Evolutionary conservation across 2,797 vertebrate genomes (phyloP).

Genomic region (Rhinichthys osculus): DNA sequence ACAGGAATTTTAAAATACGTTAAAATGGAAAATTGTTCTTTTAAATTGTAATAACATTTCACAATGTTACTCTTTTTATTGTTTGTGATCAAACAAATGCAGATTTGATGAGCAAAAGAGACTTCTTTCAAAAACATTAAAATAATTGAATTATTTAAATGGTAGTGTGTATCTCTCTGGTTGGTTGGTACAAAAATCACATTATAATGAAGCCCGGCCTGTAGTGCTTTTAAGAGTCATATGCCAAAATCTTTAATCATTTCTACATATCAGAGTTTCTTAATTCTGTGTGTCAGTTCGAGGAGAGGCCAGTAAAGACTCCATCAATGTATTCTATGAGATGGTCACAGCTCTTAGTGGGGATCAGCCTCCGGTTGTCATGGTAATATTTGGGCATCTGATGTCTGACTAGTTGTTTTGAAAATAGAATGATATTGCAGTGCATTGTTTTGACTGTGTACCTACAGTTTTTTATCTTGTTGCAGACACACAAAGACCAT

Average conservation of each 20-base stretch:
- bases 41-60: too few species aligned
- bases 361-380: conserved; percentile 88
- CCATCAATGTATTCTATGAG: conserved; percentile 82
- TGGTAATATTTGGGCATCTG: conserved; percentile 74
- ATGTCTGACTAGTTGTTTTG: neutral
- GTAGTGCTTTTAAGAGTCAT: neutral
- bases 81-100: too few species aligned
- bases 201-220: neutral
- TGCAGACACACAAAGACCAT: conserved; percentile 78
- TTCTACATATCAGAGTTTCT: conserved; percentile 50
- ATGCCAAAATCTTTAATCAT: neutral
- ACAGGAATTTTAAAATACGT: too few species aligned
- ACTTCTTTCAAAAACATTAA: neutral
- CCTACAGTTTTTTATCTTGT: neutral
- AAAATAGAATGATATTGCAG: neutral
- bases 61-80: too few species aligned
- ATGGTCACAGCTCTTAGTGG: conserved; percentile 82
- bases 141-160: neutral
- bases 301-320: conserved; percentile 78
- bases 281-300: conserved; percentile 74
- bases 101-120: too few species aligned
- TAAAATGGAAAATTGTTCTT: too few species aligned
- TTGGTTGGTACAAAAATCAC: neutral
- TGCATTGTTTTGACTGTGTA: neutral
- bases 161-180: neutral